Percentiles rank a stretch among this genome's conserved stretches.
These are phyloP conservation scores for Trichogramma evanescens DNA, from an alignment of 2,888 invertebrate genomes.

Conservation along the genomic window DNA sequence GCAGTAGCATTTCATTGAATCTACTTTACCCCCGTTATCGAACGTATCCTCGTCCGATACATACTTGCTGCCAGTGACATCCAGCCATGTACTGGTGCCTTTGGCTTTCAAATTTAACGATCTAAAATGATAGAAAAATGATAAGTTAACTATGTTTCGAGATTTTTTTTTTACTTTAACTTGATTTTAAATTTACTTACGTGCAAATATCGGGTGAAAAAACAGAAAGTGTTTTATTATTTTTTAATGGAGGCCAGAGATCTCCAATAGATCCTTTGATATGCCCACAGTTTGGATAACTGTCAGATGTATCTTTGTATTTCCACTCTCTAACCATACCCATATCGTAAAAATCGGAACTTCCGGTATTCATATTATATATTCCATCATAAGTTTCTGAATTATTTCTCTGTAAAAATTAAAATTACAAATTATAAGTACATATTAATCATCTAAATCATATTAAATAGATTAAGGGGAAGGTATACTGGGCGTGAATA, in stretches of 20 bases:
- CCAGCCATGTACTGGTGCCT: conserved; percentile 44
- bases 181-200: conserved; percentile 47
- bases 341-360: conserved; percentile 56
- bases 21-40: conserved; percentile 62
- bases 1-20: conserved; percentile 64
- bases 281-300: conserved; percentile 58
- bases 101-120: conserved; percentile 43
- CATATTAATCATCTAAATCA: no score
- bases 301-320: conserved; percentile 51
- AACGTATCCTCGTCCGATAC: conserved; percentile 59
- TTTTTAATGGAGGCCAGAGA: conserved; percentile 66
- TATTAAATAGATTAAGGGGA: no score
- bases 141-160: background rate
- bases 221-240: conserved; percentile 55
- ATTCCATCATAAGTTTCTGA: conserved; percentile 68
- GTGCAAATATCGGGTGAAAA: conserved; percentile 77
- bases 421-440: background rate
- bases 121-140: conserved; percentile 33
- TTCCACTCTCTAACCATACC: conserved; percentile 71
- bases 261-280: conserved; percentile 74
- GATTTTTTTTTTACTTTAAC: background rate
- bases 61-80: conserved; percentile 52
- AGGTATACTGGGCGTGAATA: no score
- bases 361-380: conserved; percentile 72
- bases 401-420: conserved; percentile 61